These are phyloP conservation scores for Euphonia xanthogaster DNA, from an alignment of 2,797 vertebrate species.

Conservation along the genomic window DNA sequence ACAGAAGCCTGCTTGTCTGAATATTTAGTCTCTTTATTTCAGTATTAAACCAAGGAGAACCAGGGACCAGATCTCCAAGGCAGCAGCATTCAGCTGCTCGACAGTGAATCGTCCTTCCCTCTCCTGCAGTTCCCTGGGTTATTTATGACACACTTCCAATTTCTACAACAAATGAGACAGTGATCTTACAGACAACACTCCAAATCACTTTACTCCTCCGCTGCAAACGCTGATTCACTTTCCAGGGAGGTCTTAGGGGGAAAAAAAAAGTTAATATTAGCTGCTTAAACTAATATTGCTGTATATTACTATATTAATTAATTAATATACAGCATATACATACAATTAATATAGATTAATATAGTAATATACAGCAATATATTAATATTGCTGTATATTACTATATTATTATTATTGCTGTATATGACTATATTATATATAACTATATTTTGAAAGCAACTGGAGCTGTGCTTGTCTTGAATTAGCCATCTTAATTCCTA, in stretches of 20 bases:
- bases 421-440: too few relatives aligned
- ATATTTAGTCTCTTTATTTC: not conserved
- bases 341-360: too few relatives aligned
- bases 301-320: too few relatives aligned
- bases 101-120: not conserved
- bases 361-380: too few relatives aligned
- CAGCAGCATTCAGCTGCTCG: not conserved
- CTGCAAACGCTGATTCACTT: not conserved
- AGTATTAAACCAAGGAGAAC: not conserved
- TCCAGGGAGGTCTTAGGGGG: not conserved
- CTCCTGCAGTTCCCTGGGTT: not conserved
- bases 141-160: conserved; percentile 2
- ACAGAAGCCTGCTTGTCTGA: not conserved
- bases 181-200: not conserved
- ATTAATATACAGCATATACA: too few relatives aligned
- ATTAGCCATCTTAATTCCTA: not conserved
- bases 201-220: not conserved
- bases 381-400: too few relatives aligned
- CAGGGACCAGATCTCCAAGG: not conserved
- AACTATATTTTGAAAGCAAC: not conserved
- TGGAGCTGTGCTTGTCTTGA: not conserved
- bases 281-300: not conserved
- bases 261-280: not conserved
- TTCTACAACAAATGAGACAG: not conserved
- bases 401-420: too few relatives aligned